Percentiles rank a stretch among this genome's conserved stretches.
Evolutionary conservation across 1,140 invertebrate genomes (phyloP).

Genomic region (Tetragonula clypearis): DNA sequence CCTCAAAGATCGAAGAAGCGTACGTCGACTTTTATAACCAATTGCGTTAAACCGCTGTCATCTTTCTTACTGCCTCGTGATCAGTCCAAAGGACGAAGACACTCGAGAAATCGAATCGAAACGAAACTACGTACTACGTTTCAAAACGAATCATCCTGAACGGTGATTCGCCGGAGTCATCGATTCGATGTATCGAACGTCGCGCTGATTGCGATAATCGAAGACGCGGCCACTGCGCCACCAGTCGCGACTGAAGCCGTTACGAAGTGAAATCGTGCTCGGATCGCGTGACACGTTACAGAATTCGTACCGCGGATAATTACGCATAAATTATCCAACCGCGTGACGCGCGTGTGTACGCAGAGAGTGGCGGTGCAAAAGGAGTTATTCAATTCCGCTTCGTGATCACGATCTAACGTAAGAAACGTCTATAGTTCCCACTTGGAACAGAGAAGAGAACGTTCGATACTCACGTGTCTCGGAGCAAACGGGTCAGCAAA

Average conservation of each 20-base stretch:
- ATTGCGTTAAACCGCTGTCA: background rate
- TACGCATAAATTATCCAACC: slow-evolving; percentile 37
- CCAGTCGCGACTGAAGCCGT: background rate
- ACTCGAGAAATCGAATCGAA: background rate
- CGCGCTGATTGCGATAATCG: background rate
- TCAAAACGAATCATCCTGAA: background rate
- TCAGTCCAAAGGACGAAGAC: background rate
- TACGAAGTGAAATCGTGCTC: background rate
- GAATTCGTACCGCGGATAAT: slow-evolving; percentile 9
- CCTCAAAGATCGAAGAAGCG: background rate
- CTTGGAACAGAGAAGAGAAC: background rate
- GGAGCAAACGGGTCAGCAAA: background rate
- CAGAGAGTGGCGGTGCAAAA: background rate
- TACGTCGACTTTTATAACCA: background rate
- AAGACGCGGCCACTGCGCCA: background rate
- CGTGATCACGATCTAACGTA: too few relatives aligned
- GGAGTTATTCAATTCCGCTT: background rate
- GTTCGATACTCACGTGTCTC: slow-evolving; percentile 42
- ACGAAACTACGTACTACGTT: background rate
- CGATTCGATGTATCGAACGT: slow-evolving; percentile 7
- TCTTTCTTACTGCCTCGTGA: background rate
- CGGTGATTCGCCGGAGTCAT: background rate
- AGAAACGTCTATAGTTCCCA: background rate
- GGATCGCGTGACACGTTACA: slow-evolving; percentile 21
- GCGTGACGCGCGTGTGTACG: background rate